These are phyloP conservation scores for Trogon melanurus DNA, from an alignment of 2,113 vertebrate species.

Conservation along the genomic window DNA sequence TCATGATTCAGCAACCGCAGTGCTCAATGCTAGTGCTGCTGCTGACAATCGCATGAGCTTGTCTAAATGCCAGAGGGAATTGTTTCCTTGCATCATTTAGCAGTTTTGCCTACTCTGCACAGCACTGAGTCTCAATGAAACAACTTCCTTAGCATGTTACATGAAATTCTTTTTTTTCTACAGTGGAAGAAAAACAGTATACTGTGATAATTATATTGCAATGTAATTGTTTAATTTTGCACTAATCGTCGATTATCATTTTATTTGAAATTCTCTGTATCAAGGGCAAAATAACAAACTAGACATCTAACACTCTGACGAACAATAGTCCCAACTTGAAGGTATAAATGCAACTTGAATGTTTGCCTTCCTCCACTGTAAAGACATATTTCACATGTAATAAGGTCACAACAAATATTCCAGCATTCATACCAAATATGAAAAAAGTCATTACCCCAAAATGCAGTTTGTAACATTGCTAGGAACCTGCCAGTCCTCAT, in stretches of 20 bases:
- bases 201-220: not conserved
- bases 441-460: not conserved
- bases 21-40: slow-evolving; percentile 30
- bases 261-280: not conserved
- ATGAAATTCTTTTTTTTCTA: not conserved
- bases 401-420: not conserved
- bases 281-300: not conserved
- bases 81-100: slow-evolving; percentile 37
- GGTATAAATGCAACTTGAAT: not conserved
- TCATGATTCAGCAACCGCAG: slow-evolving; percentile 77
- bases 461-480: not conserved
- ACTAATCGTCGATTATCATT: not conserved
- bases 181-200: not conserved
- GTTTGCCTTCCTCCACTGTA: not conserved
- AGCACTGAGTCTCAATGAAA: slow-evolving; percentile 1
- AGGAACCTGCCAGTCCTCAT: not conserved
- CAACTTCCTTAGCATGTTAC: not conserved
- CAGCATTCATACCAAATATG: not conserved
- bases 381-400: not conserved
- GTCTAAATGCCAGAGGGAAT: slow-evolving; percentile 48
- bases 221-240: not conserved
- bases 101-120: slow-evolving; percentile 51
- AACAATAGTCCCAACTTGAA: not conserved
- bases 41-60: slow-evolving; percentile 58
- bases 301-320: not conserved